Evolutionary conservation across 2,797 vertebrate species (phyloP).

Genomic region (Labeo calbasu): DNA sequence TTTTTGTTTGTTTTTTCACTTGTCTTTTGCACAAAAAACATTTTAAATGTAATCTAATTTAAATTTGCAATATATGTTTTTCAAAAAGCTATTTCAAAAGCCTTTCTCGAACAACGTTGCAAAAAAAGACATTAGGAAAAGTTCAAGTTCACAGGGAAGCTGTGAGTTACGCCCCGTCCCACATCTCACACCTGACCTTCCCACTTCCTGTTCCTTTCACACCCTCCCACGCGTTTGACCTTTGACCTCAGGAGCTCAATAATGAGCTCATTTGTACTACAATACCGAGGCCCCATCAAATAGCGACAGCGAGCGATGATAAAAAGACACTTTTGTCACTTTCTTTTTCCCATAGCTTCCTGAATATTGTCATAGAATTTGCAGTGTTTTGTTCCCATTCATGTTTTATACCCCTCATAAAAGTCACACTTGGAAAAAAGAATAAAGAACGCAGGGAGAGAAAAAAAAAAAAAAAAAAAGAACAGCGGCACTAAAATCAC

Average conservation of each 20-base stretch:
- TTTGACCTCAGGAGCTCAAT: conserved; percentile 60
- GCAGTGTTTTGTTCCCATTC: conserved; percentile 63
- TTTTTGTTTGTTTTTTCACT: too few species aligned
- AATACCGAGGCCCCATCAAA: conserved; percentile 64
- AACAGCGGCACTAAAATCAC: not conserved
- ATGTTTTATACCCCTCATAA: conserved; percentile 48
- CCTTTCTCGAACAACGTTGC: not conserved
- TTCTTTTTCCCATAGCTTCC: conserved; percentile 64
- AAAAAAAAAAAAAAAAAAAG: not conserved
- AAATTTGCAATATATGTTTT: not conserved
- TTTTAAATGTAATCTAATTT: not conserved
- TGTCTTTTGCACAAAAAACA: not conserved
- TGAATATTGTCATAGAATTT: conserved; percentile 65
- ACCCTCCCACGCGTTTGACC: conserved; percentile 65
- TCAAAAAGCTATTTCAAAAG: not conserved
- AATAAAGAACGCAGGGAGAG: not conserved
- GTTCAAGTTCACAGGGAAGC: conserved; percentile 67
- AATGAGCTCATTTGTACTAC: conserved; percentile 61
- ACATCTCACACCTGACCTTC: conserved; percentile 62
- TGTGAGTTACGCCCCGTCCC: conserved; percentile 41
- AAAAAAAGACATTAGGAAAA: not conserved
- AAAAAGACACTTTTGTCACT: conserved; percentile 71
- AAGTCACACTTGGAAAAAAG: conserved; percentile 9
- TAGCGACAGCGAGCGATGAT: conserved; percentile 49
- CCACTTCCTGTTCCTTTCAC: conserved; percentile 71